Percentiles rank a stretch among this genome's conserved stretches.
Evolutionary conservation across 2,888 invertebrate genomes (phyloP).

Genomic region (Idaea straminata): DNA sequence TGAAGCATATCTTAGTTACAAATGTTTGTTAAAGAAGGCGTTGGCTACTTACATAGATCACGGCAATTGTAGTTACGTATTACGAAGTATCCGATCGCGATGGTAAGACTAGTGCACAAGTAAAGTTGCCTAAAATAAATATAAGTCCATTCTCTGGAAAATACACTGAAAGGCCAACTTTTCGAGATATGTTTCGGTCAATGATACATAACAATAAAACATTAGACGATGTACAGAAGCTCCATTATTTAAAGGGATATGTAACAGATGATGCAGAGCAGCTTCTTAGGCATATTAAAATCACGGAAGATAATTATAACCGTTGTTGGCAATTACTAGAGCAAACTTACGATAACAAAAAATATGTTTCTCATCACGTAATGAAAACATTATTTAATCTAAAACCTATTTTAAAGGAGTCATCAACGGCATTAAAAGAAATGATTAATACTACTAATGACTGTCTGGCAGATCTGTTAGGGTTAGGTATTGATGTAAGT

Average conservation of each 20-base stretch:
- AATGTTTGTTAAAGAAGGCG: neutral
- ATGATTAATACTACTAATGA: conserved; percentile 25
- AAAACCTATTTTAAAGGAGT: conserved; percentile 14
- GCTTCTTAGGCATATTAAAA: conserved; percentile 19
- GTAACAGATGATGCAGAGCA: conserved; percentile 30
- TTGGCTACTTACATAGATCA: neutral
- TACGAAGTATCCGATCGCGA: no score
- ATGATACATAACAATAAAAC: conserved; percentile 25
- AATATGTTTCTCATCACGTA: conserved; percentile 22
- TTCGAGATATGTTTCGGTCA: conserved; percentile 25
- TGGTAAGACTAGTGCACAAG: neutral
- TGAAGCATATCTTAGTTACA: neutral
- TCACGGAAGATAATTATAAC: conserved; percentile 22
- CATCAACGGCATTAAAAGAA: conserved; percentile 20
- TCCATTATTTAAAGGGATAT: conserved; percentile 28
- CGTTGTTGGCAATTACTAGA: conserved; percentile 24
- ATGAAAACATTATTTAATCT: conserved; percentile 7
- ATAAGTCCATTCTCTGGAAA: conserved; percentile 25
- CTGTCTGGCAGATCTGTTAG: conserved; percentile 19
- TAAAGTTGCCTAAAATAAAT: neutral
- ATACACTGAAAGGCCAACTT: conserved; percentile 27
- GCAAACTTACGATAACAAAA: conserved; percentile 26
- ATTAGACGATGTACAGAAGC: conserved; percentile 27
- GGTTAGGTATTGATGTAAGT: conserved; percentile 15
- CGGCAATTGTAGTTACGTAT: neutral